Conservation (phyloP, 1,140 invertebrate genomes). For the Oscheius sp. region DNA sequence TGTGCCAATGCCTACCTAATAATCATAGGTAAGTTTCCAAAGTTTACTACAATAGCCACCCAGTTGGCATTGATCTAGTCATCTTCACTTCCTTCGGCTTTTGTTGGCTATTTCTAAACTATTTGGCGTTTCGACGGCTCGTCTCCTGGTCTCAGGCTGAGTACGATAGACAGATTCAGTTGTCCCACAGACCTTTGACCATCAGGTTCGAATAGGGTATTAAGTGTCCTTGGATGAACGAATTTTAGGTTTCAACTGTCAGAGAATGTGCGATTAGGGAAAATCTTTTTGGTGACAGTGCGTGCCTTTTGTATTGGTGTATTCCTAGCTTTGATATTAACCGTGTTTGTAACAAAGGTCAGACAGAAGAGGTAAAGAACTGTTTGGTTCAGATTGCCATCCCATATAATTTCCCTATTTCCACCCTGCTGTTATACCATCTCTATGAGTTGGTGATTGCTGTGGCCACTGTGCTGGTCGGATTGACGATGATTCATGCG, state of each 20-base stretch:
- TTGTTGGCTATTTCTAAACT: not conserved
- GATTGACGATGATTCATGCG: not conserved
- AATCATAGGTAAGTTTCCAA: not conserved
- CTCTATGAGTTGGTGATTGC: not conserved
- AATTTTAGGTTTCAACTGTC: not conserved
- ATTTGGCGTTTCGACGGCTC: not conserved
- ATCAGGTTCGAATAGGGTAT: not conserved
- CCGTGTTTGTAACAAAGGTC: too few relatives aligned
- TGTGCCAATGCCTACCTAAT: not conserved
- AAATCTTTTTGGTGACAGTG: not conserved
- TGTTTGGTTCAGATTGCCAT: not conserved
- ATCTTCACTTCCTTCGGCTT: not conserved
- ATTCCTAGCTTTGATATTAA: not conserved
- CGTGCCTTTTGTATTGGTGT: not conserved
- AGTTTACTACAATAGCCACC: not conserved
- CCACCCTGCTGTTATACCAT: not conserved
- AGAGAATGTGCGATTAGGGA: not conserved
- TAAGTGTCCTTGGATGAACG: not conserved
- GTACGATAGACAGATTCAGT: not conserved
- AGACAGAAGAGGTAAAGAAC: too few relatives aligned
- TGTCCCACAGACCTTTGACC: not conserved
- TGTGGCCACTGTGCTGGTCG: not conserved
- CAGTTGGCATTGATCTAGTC: not conserved
- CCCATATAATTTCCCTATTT: not conserved
- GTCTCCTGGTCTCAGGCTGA: not conserved